These are phyloP conservation scores for Orestias chungarensis DNA, from an alignment of 2,797 vertebrate genomes.

Conservation along the genomic window DNA sequence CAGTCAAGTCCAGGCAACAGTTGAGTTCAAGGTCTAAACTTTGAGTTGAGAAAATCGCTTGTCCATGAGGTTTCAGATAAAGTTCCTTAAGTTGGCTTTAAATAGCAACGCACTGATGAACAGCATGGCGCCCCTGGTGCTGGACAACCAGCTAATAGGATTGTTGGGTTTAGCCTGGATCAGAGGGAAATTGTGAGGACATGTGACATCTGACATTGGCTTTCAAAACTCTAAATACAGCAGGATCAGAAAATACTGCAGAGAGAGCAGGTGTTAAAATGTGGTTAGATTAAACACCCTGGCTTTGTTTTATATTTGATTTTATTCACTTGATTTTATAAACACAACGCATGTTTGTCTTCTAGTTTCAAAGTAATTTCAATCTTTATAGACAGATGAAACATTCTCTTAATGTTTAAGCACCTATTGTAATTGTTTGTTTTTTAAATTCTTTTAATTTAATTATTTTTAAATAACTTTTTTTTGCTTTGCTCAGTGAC, in stretches of 20 bases:
- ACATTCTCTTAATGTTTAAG: background rate
- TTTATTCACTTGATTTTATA: background rate
- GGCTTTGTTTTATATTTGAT: background rate
- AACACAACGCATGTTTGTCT: background rate
- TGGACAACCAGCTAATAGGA: constrained; percentile 70
- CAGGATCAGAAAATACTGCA: background rate
- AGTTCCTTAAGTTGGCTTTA: constrained; percentile 64
- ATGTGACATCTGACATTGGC: constrained; percentile 50
- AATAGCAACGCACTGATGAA: constrained; percentile 63
- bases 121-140: constrained; percentile 31
- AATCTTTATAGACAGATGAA: background rate
- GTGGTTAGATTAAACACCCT: background rate
- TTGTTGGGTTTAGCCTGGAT: constrained; percentile 67
- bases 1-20: constrained; percentile 17
- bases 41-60: constrained; percentile 16
- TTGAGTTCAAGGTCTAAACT: constrained; percentile 23
- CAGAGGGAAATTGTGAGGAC: constrained; percentile 57
- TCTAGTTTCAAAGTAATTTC: background rate
- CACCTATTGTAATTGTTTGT: background rate
- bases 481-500: background rate
- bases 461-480: too few relatives aligned
- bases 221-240: constrained; percentile 26
- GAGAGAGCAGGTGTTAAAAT: background rate
- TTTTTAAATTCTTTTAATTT: too few relatives aligned
- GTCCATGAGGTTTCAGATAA: constrained; percentile 39